Evolutionary conservation across 2,113 vertebrate genomes (phyloP), one percentile per base, ranked within the genome.

Genomic region (Protobothrops flavoviridis): DNA sequence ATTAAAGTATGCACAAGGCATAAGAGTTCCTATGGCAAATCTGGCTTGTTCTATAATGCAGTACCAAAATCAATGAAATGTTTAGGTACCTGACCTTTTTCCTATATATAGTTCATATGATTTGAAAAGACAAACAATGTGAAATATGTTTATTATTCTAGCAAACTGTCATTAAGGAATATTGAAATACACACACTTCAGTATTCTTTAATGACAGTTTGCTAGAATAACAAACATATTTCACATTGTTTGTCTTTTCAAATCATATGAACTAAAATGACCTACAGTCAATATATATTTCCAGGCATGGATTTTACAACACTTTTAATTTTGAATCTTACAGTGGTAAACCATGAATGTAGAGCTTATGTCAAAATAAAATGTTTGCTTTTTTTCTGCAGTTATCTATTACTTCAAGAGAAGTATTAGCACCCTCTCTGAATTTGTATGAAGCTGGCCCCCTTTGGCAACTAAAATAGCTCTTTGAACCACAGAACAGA

Each of bases 401-500:
- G 97, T 97, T 98, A 97, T 97, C 97, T 97, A 97, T 97, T 96
- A 97, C 94, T 97, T 97, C 95, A 97, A 96, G 97, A 97, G 97
- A 96, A 96, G 97, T 94, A 96, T 97, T 96, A 97, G 93, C 92
- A 96, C 95, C 94, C 93, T 95, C 95, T 93, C 94, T 87, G 94
- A 97, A 96, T 96, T 96, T 96, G 95, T 96, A 94, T 96, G 96
- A 97, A 96, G 97, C 97, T 95, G 94, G 92, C 95, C 95, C 97
- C 97, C 98, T 97, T 98, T 97, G 97, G 97, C 97, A 98, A 98
- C 95, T 96, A 92, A 97, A 97, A 96, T 95, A 97, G 96, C 94
- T 98, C 98, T 98, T 98, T 98, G 97, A 98, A 98, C 98, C 97
- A 97, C 96, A 97, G 96, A 98, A 97, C 97, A 98, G 97, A 97